Evolutionary conservation across 1,140 invertebrate genomes (phyloP).

Genomic region (Drosophila sturtevanti): DNA sequence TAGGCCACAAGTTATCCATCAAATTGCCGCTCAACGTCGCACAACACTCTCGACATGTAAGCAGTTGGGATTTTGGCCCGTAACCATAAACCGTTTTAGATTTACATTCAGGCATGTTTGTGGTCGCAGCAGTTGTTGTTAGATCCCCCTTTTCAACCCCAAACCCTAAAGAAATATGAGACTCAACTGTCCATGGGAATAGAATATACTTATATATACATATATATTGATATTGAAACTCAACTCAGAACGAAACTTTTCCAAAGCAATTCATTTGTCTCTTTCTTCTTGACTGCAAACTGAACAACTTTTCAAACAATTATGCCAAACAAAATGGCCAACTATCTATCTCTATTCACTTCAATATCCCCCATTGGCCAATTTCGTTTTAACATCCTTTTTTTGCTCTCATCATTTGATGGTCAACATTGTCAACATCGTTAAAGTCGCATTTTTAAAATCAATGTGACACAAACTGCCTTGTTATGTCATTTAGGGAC

Average conservation of each 20-base stretch:
- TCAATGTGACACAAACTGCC: conserved; percentile 74
- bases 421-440: conserved; percentile 44
- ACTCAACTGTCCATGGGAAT: conserved; percentile 9
- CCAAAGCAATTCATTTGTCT: conserved; percentile 62
- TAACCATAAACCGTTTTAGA: conserved; percentile 74
- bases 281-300: conserved; percentile 45
- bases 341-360: neutral
- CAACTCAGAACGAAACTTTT: conserved; percentile 24
- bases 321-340: conserved; percentile 59
- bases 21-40: conserved; percentile 54
- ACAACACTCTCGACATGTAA: conserved; percentile 43
- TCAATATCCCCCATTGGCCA: conserved; percentile 31
- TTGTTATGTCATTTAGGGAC: conserved; percentile 68
- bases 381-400: conserved; percentile 25
- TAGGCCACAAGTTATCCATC: conserved; percentile 73
- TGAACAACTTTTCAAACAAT: conserved; percentile 66
- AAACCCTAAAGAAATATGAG: neutral
- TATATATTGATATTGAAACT: conserved; percentile 6
- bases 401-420: neutral
- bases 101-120: conserved; percentile 69
- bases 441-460: conserved; percentile 75
- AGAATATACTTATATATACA: neutral
- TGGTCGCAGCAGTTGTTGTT: conserved; percentile 49
- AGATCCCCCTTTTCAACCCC: neutral
- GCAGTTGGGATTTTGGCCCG: conserved; percentile 64